Base-by-base conservation (phyloP, 2,888 invertebrate genomes). In the Tolmerus cingulatus region DNA sequence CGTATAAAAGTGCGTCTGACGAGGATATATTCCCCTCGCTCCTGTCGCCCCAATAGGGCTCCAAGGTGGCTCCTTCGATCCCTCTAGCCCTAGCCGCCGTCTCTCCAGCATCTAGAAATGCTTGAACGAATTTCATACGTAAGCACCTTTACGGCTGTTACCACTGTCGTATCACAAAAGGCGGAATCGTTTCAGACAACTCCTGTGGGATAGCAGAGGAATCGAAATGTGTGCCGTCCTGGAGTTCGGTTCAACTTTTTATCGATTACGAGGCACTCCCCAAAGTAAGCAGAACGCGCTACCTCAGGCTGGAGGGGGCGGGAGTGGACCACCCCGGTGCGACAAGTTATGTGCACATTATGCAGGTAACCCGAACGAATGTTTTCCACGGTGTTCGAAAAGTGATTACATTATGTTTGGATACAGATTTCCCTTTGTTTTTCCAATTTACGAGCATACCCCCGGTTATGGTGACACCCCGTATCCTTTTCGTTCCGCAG, bases 351-450 rank as follows among this genome's bases (percentile, higher is more conserved):
- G 78, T 43, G 37, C 78, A 40, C 78, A 43, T 78, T 78, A 78
- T 78, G 37, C 40, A 78, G 78, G 43, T 78, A 78, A 78, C 78
- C 23, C 23, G 43, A 23, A n/a, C 78, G 43, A 78, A 66, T 66
- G 66, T 66, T 66, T 66, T 23, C 66, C 27, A 66, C 23, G 27
- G 66, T 40, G 78, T 78, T 43, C n/a, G 43, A 19, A 34, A 40
- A 78, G 78, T 78, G 78, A 78, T 78, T 78, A 78, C 78, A 40
- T 78, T 78, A 78, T 78, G 78, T 78, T 40, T 78, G 78, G 40
- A 40, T 78, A 78, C 37, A 78, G 19, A 78, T 78, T 78, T 78
- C 23, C 78, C 14, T 37, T 40, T 78, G 43, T 78, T 78, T 78
- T 78, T 14, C 37, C 40, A 43, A 78, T 76, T 76, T 76, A 76